phyloP scores from a whole-genome alignment of 2,888 invertebrate genomes.

The Orthosia cruda region DNA sequence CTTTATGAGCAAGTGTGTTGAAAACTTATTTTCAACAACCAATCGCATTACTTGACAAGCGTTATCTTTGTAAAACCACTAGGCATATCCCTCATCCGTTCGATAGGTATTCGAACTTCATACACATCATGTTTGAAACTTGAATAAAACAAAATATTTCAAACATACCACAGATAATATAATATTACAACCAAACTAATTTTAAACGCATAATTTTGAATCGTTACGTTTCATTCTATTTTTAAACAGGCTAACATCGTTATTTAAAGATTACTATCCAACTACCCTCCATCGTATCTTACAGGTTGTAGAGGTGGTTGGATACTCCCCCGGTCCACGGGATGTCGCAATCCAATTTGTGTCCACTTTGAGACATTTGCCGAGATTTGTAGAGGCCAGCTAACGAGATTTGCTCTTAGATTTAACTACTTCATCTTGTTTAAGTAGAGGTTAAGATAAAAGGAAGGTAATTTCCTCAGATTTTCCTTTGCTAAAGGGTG shows the following conservation, averaged over 20 bases:
- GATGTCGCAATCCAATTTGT: slow-evolving; percentile 62
- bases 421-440: slow-evolving; percentile 49
- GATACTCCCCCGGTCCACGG: slow-evolving; percentile 3
- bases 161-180: too few relatives aligned
- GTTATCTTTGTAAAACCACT: background rate
- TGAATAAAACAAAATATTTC: too few relatives aligned
- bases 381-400: slow-evolving; percentile 49
- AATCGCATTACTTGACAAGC: too few relatives aligned
- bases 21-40: too few relatives aligned
- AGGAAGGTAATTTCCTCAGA: background rate
- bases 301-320: slow-evolving; percentile 9
- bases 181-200: background rate
- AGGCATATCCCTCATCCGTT: background rate
- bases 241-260: background rate
- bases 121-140: background rate
- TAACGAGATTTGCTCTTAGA: slow-evolving; percentile 33
- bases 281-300: slow-evolving; percentile 13
- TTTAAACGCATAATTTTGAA: background rate
- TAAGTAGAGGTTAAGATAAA: slow-evolving; percentile 22
- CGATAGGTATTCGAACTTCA: background rate
- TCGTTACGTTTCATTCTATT: background rate
- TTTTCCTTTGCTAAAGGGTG: slow-evolving; percentile 1
- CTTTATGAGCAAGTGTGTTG: too few relatives aligned
- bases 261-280: slow-evolving; percentile 7
- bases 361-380: slow-evolving; percentile 55